These are phyloP conservation scores for Sycobia sp. DNA, from an alignment of 1,140 invertebrate species.

Conservation along the genomic window DNA sequence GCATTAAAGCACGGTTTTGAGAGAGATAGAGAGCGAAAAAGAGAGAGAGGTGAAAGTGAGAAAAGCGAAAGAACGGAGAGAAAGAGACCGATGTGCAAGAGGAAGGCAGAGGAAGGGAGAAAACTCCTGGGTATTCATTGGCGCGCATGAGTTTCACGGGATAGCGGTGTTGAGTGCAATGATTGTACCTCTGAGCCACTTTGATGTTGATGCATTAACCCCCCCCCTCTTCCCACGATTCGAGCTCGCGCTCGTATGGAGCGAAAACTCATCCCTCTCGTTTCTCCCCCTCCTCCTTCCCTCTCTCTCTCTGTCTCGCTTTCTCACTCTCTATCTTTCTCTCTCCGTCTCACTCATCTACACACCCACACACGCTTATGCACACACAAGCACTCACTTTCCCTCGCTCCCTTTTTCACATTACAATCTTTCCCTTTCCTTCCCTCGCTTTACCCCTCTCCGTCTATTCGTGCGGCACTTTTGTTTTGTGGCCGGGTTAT, in stretches of 20 bases:
- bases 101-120: neutral
- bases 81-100: conserved; percentile 1
- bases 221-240: no score
- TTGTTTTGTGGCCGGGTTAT: no score
- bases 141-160: conserved; percentile 10
- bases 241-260: neutral
- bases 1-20: conserved; percentile 2
- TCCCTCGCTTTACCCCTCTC: no score
- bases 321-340: neutral
- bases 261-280: neutral
- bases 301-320: neutral
- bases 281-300: neutral
- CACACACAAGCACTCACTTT: no score
- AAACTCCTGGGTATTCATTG: conserved; percentile 7
- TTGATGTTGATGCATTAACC: conserved; percentile 55
- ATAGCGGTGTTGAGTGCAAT: conserved; percentile 47
- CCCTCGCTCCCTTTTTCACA: no score
- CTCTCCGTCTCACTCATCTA: no score
- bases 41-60: no score
- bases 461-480: no score
- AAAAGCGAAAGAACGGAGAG: neutral
- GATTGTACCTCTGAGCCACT: conserved; percentile 51
- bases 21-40: conserved; percentile 1
- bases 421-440: no score
- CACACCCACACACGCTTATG: no score